These are phyloP conservation scores for Sturmia bella DNA, from an alignment of 2,888 invertebrate species.

Conservation along the genomic window DNA sequence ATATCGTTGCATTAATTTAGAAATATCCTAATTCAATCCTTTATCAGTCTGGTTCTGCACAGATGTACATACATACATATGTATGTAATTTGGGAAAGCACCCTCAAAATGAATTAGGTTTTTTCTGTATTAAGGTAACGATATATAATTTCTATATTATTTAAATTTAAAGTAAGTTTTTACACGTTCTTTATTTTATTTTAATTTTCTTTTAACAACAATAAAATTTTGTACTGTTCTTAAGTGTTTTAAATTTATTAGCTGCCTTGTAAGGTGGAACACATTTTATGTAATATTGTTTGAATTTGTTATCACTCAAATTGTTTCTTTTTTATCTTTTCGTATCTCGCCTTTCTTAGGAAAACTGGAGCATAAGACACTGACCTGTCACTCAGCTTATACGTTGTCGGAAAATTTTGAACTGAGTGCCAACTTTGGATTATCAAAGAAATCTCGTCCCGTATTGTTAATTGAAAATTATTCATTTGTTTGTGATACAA, in stretches of 20 bases:
- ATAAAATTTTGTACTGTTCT: neutral
- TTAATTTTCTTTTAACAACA: neutral
- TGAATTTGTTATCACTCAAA: neutral
- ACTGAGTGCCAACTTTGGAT: constrained; percentile 67
- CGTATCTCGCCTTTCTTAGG: constrained; percentile 49
- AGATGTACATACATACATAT: no score
- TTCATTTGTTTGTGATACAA: constrained; percentile 69
- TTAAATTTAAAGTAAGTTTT: no score
- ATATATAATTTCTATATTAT: no score
- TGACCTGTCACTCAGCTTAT: constrained; percentile 50
- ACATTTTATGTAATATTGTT: neutral
- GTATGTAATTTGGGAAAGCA: no score
- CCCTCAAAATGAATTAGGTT: no score
- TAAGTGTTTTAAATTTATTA: neutral
- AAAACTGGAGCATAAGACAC: constrained; percentile 37
- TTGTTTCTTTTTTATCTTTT: constrained; percentile 23
- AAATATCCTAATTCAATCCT: neutral
- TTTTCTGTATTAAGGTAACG: no score
- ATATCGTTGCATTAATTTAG: neutral
- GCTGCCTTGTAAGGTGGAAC: neutral
- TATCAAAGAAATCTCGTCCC: constrained; percentile 70
- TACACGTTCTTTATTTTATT: no score
- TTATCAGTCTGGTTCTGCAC: no score
- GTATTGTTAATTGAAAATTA: constrained; percentile 68
- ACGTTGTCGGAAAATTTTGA: constrained; percentile 69